Evolutionary conservation across 2,113 vertebrate genomes (phyloP), one percentile per base, ranked within the genome.

Genomic region (Stegostoma tigrinum): DNA sequence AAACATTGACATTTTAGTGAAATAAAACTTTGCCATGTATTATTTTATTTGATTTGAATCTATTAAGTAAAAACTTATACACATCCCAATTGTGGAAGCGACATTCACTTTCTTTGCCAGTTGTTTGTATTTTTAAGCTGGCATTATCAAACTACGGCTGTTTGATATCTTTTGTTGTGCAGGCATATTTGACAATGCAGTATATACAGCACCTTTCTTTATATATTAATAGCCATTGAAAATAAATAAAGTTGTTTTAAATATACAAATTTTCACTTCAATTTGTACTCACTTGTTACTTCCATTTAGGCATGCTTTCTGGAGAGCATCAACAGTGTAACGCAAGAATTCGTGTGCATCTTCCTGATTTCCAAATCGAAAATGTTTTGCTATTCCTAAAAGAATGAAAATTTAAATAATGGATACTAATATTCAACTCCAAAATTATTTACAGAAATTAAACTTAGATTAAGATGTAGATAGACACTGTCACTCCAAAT

Each of bases 291-390:
- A 99, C 99, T 98, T 99, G 96, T 98, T 98, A 97, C 97, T 98
- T 96, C 98, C 98, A 96, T 98, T 98, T 96, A 99, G 97, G 96
- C 99, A 99, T 78, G 98, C 98, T 97, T 99, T 99, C 97, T 99
- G 99, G 98, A 99, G 98, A 98, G 99, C 99, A 96, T 99, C 99
- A 93, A 99, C 98, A 61, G 98, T 99, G 97, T 99, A 99, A 55
- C 98, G 98, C 96, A 99, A 97, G 96, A 99, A 99, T 96, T 99
- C 99, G 38, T 99, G 99, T 2, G 99, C 99, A 95, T 99, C 99
- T 97, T 99, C 99, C 96, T 99, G 99, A 97, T 98, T 99, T 96
- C 99, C 99, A 96, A 98, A 99, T 96, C 98, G 98, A 96, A 99
- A 99, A 97, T 99, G 98, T 97, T 98, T 98, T 96, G 98, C 99